phyloP scores from a whole-genome alignment of 2,797 vertebrate genomes.

The Glyptemys insculpta region DNA sequence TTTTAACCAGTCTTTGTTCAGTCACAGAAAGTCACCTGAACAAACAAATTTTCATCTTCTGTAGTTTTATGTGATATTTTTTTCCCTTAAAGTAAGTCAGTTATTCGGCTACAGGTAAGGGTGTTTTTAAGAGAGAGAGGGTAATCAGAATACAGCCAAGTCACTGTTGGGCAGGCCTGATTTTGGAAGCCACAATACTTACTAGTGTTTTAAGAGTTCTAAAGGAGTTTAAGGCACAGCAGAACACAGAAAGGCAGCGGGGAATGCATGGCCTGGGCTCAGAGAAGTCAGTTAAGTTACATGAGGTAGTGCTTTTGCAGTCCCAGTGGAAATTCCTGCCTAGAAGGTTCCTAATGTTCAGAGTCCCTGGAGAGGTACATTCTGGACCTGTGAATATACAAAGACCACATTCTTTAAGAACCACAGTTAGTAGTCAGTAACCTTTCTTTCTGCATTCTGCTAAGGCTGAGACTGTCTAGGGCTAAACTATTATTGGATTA shows the following conservation, averaged over 20 bases:
- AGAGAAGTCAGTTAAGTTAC: rapidly evolving
- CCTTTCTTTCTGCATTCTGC: neutral
- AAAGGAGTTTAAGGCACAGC: neutral
- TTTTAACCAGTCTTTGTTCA: constrained; percentile 12
- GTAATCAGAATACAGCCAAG: neutral
- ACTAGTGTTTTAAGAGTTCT: neutral
- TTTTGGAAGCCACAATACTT: neutral
- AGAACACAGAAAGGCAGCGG: rapidly evolving
- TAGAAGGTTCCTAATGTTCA: neutral
- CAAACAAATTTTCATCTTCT: constrained; percentile 32
- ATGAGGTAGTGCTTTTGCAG: rapidly evolving
- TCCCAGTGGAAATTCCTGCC: neutral
- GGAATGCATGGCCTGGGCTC: neutral
- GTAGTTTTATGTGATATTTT: neutral
- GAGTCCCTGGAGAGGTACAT: neutral
- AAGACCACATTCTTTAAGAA: neutral
- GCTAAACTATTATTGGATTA: neutral
- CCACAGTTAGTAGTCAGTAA: neutral
- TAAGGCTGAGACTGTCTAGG: neutral
- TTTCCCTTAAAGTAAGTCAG: neutral
- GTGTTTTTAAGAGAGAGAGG: neutral
- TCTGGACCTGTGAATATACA: neutral
- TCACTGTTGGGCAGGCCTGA: neutral
- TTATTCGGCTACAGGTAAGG: neutral
- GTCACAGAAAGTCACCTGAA: constrained; percentile 25